phyloP scores from a whole-genome alignment of 2,113 vertebrate species.

The Formicarius rufipectus region DNA sequence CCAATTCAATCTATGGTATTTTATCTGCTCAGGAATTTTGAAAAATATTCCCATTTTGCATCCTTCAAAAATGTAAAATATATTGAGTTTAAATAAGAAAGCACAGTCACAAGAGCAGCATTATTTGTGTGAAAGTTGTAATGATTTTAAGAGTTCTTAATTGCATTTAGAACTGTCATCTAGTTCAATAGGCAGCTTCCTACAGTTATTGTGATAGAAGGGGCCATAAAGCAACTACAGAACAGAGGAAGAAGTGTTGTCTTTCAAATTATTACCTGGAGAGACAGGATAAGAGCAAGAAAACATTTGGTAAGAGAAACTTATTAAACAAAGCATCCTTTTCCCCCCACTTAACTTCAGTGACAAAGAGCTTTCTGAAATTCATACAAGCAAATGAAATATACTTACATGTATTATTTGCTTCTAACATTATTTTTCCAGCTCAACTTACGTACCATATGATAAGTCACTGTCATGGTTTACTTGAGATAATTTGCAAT shows the following conservation, averaged over 20 bases:
- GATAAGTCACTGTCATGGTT: background rate
- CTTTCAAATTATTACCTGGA: background rate
- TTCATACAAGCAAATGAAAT: background rate
- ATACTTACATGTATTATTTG: background rate
- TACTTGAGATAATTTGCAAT: background rate
- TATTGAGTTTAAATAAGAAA: background rate
- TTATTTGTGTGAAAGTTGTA: background rate
- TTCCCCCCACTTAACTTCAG: background rate
- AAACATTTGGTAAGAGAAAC: background rate
- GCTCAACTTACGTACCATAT: accelerated
- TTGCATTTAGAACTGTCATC: background rate
- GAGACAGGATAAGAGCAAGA: background rate
- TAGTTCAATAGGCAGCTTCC: background rate
- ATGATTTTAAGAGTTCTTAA: background rate
- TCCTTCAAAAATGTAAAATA: background rate
- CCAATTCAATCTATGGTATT: background rate
- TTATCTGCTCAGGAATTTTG: background rate
- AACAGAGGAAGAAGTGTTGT: background rate
- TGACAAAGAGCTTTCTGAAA: background rate
- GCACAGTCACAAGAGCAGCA: background rate
- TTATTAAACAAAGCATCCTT: background rate
- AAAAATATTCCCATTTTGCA: background rate
- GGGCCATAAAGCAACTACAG: background rate
- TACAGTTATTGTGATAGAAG: background rate
- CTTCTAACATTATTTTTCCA: background rate